Base-by-base conservation (phyloP, 1,140 invertebrate genomes). In the Nasonia longicornis region DNA sequence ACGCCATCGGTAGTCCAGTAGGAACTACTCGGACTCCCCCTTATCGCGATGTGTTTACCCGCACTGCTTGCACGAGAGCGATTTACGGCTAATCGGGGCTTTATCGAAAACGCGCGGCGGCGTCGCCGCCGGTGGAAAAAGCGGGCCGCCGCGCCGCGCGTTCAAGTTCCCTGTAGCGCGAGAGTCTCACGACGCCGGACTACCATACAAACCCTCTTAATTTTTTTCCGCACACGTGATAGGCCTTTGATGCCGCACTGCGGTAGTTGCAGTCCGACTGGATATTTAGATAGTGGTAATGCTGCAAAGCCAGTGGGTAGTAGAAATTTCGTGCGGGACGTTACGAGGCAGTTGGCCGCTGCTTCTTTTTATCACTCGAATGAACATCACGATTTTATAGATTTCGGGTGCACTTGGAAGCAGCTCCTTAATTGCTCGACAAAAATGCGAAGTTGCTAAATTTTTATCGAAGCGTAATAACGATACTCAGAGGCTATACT, bases 31-130 rank as follows among this genome's bases (percentile, higher is more conserved):
- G 12, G 2, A 52, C 48, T 52, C 48, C n/a, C 1, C 16, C 2
- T 14, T 45, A 77, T 78, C 76, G 67, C 76, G 11, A 52, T 78
- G 26, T 16, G 70, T 20, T 52, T 52, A 1, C 16, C 16, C 16
- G 26, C 26, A 52, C 12, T 14, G 48, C 48, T 52, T 1, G 31
- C 31, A 52, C 48, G 48, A 52, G 48, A 52, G 48, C 38, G 52
- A 79, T 79, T 79, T 73, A 79, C 52, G 52, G 77, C 70, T 79
- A 79, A 72, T 79, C 77, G 52, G 48, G 35, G 31, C 8, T 79
- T 79, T 79, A 79, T 79, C 77, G 48, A 48, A 38, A 71, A 71
- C 20, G 29, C 69, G 48, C 69, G 48, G 20, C 70, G 77, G 35
- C 67, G 42, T 20, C 38, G 38, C 10, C 38, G 38, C 4, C 69